Conservation (phyloP, 2,113 vertebrate species). For the Mirza zaza region DNA sequence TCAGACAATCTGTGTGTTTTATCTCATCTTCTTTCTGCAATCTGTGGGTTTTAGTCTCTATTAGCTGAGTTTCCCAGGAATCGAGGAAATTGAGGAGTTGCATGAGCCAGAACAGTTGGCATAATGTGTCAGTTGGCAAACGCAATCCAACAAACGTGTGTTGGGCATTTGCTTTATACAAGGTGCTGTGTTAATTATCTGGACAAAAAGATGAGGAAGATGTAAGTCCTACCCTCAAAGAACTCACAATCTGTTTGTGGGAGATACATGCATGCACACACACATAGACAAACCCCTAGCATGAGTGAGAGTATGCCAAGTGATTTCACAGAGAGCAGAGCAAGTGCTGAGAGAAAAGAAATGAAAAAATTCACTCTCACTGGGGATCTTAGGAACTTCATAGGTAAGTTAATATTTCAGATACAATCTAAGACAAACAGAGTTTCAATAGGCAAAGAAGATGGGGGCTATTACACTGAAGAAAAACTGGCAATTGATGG, state of each 20-base stretch:
- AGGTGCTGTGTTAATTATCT: background rate
- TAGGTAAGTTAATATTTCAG: background rate
- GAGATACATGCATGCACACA: background rate
- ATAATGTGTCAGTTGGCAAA: background rate
- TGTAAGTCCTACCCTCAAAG: background rate
- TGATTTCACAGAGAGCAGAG: background rate
- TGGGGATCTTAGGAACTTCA: background rate
- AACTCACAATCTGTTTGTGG: background rate
- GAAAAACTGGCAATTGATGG: background rate
- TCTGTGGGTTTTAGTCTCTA: slow-evolving; percentile 46
- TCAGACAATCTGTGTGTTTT: slow-evolving; percentile 60
- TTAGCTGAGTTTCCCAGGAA: background rate
- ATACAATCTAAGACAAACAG: background rate
- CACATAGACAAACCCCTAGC: background rate
- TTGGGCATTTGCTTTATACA: background rate
- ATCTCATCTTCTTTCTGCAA: slow-evolving; percentile 22
- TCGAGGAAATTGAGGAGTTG: background rate
- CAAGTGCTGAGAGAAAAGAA: background rate
- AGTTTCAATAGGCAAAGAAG: background rate
- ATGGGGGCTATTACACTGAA: background rate
- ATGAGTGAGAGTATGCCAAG: background rate
- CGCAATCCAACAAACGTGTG: background rate
- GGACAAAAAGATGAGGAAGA: background rate
- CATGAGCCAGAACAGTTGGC: background rate
- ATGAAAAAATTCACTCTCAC: background rate